Evolutionary conservation across 2,888 invertebrate genomes (phyloP), one percentile per base, ranked within the genome.

Genomic region (Brenthis hecate): DNA sequence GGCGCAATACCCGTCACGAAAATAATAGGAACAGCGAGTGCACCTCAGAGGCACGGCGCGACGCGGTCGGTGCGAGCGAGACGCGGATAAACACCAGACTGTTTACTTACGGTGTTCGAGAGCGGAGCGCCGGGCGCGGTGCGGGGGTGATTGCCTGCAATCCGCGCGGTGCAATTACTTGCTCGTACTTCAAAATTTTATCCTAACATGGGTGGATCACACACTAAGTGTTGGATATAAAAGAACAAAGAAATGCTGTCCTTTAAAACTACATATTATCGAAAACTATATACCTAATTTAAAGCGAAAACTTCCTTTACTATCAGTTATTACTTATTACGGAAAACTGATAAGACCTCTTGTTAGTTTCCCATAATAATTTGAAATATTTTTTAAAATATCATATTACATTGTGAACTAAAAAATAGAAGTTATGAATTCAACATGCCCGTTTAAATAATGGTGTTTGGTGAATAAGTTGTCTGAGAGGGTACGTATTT

Each of bases 1-100:
- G 91, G 92, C 93, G 93, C 92, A 91, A 91, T 91, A 91, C 92
- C 91, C 91, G 92, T 92, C 92, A 92, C 92, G 91, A 92, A 92
- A 92, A 92, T 92, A 92, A 92, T 92, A 91, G 92, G 92, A 92
- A 91, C 91, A 87, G 87, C 85, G 91, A 92, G 91, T 92, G 92
- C 92, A 92, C 92, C 92, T 92, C 90, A 86, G 87, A 93, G 93
- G 91, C 93, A 89, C 91, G 92, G 89, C 88, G 83, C 90, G 89
- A 84, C 89, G 88, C 89, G 90, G 88, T 88, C 92, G 92, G 92
- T 91, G 92, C 82, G 91, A 91, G 92, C 91, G 92, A 92, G 92
- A 92, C 91, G 92, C 90, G 92, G 90, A 91, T 92, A 92, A 92
- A 92, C 91, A 92, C 91, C 91, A 91, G 89, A 92, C 92, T 92